These are phyloP conservation scores for Eurosta solidaginis DNA, from an alignment of 1,140 invertebrate genomes.

Conservation along the genomic window DNA sequence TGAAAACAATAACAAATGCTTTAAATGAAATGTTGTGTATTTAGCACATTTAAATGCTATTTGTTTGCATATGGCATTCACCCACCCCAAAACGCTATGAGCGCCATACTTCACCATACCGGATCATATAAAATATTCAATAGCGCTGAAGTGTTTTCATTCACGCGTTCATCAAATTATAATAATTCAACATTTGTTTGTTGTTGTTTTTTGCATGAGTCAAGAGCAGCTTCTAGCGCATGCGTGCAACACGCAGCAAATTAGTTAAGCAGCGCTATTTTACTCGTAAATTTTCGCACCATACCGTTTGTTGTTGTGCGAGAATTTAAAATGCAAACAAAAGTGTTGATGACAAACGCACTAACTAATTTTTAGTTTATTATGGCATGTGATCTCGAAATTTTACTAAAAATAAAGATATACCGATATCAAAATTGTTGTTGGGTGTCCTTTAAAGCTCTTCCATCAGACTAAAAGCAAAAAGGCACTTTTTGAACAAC, in stretches of 20 bases:
- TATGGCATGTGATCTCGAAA: too few species aligned
- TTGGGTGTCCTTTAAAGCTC: too few species aligned
- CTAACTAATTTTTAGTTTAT: too few species aligned
- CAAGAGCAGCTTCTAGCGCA: slow-evolving; percentile 3
- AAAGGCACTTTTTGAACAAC: too few species aligned
- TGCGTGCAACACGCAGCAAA: not conserved
- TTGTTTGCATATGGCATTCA: not conserved
- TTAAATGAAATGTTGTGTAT: slow-evolving; percentile 8
- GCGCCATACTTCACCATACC: not conserved
- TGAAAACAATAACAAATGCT: not conserved
- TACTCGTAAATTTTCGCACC: not conserved
- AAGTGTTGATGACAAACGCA: not conserved
- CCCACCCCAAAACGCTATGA: too few species aligned
- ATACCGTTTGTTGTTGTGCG: not conserved
- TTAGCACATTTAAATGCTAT: slow-evolving; percentile 12
- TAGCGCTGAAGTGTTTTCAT: not conserved
- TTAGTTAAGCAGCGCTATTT: not conserved
- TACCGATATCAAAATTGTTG: too few species aligned
- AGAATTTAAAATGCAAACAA: not conserved
- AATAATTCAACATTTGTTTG: not conserved
- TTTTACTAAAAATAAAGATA: too few species aligned
- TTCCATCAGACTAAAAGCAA: too few species aligned
- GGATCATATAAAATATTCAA: not conserved
- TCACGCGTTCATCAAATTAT: slow-evolving; percentile 7
- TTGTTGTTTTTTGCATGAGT: not conserved